phyloP scores from a whole-genome alignment of 2,113 vertebrate species.

The Jaculus jaculus region DNA sequence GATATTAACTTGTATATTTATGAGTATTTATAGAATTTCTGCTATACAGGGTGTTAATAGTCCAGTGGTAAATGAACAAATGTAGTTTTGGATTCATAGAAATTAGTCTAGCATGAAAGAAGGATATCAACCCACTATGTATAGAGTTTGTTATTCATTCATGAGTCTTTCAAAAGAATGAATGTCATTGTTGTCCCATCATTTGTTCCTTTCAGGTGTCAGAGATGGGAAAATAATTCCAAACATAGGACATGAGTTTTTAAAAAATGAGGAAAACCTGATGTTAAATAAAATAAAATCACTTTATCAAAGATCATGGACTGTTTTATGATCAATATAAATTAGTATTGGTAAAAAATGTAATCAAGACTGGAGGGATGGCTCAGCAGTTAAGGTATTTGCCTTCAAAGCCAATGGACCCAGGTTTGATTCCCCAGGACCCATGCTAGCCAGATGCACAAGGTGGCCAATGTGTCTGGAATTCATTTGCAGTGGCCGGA shows the following conservation, averaged over 20 bases:
- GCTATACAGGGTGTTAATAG: neutral
- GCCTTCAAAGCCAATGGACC: no score
- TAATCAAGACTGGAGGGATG: no score
- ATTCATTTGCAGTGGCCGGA: no score
- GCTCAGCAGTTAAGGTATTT: no score
- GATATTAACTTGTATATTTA: neutral
- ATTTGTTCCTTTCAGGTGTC: neutral
- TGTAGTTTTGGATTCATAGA: neutral
- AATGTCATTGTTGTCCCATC: neutral
- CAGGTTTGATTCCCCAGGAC: no score
- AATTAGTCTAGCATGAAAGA: neutral
- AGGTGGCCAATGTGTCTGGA: no score
- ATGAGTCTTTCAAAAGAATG: neutral
- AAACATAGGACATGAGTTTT: neutral
- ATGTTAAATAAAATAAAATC: neutral
- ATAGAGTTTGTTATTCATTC: neutral
- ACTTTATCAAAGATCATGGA: neutral
- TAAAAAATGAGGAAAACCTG: neutral
- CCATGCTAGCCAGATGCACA: no score
- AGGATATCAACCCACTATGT: neutral
- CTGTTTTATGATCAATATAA: neutral
- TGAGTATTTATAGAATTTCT: neutral
- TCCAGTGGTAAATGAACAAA: neutral
- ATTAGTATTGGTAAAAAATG: neutral
- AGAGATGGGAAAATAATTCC: neutral